Evolutionary conservation across 2,888 invertebrate genomes (phyloP), one percentile per base, ranked within the genome.

Genomic region (Anthoptus insignis): DNA sequence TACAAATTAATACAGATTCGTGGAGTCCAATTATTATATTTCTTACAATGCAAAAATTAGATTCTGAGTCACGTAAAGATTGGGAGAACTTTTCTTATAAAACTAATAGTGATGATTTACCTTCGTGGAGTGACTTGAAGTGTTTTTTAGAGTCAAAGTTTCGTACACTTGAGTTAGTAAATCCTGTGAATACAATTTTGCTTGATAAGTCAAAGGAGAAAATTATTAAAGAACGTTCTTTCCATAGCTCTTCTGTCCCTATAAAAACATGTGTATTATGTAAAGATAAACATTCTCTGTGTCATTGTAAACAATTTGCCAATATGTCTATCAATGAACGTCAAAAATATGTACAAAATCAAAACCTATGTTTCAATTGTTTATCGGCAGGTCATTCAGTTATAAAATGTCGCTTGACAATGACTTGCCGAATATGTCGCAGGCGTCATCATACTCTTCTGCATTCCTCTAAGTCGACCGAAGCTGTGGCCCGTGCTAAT

Each of bases 21-120:
- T 68, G 66, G 68, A 59, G 64, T 61, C 66, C 68, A 9, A 29
- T 70, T 11, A 65, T 70, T 13, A 64, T 68, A 45, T 68, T 60
- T 60, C 58, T 68, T 13, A 27, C 63, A 3, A 58, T 64, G n/a
- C 66, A 65, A 45, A 70, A 70, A 59, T 54, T 70, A 42, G 68
- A 70, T 42, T 45, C 54, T 29, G 70, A 70, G 47, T 57, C 66
- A 19, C 68, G 56, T 21, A 68, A 66, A 54, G 64, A 63, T 3
- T 70, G 68, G 66, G 70, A 70, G 63, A 52, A 61, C 19, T 49
- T 29, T 52, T 27, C 56, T 22, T 53, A 47, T 22, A 29, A 56
- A 11, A n/a, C 7, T 21, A 49, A 59, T 52, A 22, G 22, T 22
- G 69, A 67, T 22, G 45, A 66, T 6, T 45, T 70, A 58, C 60